Conservation (phyloP, 2,113 vertebrate genomes). For the Sinocyclocheilus maitianheensis region DNA sequence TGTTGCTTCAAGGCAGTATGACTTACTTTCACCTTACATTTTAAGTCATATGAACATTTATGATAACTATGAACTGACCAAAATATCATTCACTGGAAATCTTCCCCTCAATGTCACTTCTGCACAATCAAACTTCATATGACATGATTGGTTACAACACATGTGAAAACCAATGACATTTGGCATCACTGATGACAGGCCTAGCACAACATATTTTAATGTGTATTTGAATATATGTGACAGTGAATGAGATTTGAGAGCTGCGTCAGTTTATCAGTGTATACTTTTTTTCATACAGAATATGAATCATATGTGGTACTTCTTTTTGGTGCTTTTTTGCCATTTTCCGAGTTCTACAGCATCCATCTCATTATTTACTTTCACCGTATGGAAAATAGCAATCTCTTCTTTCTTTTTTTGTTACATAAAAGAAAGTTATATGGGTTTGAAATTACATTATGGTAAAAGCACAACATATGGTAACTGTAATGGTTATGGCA, state of each 20-base stretch:
- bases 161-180: background rate
- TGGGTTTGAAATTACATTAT: background rate
- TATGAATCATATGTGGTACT: background rate
- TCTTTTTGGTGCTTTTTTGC: background rate
- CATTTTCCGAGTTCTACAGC: background rate
- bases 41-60: background rate
- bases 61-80: background rate
- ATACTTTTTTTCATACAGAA: too few relatives aligned
- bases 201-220: background rate
- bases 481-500: background rate
- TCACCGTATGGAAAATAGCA: background rate
- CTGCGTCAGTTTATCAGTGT: background rate
- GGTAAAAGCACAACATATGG: background rate
- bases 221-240: background rate
- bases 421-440: background rate
- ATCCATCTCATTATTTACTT: background rate
- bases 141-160: background rate
- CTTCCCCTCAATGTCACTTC: background rate
- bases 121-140: background rate
- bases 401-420: background rate
- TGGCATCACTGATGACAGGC: background rate
- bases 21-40: background rate
- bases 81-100: background rate
- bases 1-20: background rate
- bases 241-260: background rate